Base-by-base conservation (phyloP, 2,888 invertebrate genomes). In the Drosophila infuscata region DNA sequence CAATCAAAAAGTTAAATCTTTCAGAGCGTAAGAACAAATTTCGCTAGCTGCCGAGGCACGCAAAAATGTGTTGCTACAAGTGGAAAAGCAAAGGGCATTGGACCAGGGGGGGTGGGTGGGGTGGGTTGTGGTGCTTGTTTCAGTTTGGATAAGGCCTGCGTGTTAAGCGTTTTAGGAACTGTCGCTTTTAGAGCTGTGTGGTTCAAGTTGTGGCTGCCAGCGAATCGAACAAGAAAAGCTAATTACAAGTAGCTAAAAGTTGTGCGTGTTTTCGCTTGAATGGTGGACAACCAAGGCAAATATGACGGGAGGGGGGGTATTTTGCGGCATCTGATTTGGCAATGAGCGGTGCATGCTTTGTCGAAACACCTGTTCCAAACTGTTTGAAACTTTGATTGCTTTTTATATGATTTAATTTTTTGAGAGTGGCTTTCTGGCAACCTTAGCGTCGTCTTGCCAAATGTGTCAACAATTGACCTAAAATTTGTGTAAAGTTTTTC, bases 1-100 rank as follows among this genome's bases (percentile, higher is more conserved):
- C 89, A 92, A 91, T 92, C 92, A 91, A 90, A 91, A 91, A 89
- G 89, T 89, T 83, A 86, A 91, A 85, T 90, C 84, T 85, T 89
- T 72, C 74, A 72, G 77, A 81, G 86, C 83, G 85, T 62, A 82
- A 80, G 88, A 77, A 73, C 70, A 71, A 88, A 74, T 77, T 82
- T 85, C 65, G 66, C 81, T 70, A 68, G 78, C 70, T 71, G 69
- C 71, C 75, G 70, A 78, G 71, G 81, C 76, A 80, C 84, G 90
- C 84, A 88, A 82, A 84, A 82, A 82, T 86, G 76, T 70, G 65
- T 70, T 72, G 70, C 54, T 38, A 63, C 69, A 60, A 62, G 48
- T 56, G 64, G 29, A 3, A 8, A 53, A 35, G 12, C 12, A n/a
- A 25, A n/a, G 51, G 25, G 46, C 51, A 20, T 4, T 25, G 20